Percentiles rank a stretch among this genome's conserved stretches.
phyloP scores from a whole-genome alignment of 2,797 vertebrate genomes.

The Gallinago nigripennis region DNA sequence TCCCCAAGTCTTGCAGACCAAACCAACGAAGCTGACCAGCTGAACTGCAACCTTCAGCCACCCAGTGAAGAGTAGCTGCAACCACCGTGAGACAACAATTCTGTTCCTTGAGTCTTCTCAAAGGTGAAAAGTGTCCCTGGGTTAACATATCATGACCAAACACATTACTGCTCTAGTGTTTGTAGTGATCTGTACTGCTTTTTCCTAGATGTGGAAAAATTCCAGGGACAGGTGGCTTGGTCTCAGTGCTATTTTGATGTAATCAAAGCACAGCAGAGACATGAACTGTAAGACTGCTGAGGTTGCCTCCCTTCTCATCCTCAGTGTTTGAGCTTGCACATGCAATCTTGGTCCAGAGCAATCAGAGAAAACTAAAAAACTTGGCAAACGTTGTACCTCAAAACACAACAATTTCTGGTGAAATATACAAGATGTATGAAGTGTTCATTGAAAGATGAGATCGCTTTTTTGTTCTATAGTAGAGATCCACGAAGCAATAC shows the following conservation, averaged over 20 bases:
- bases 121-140: not conserved
- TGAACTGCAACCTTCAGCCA: not conserved
- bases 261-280: not conserved
- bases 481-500: not conserved
- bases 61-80: not conserved
- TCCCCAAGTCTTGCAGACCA: not conserved
- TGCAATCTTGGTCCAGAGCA: not conserved
- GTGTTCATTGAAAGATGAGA: not conserved
- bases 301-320: not conserved
- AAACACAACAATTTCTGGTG: not conserved
- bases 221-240: not conserved
- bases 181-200: not conserved
- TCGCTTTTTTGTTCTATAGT: not conserved
- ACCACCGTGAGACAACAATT: not conserved
- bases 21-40: not conserved
- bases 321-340: not conserved
- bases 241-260: not conserved
- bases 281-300: not conserved
- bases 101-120: not conserved
- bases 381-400: not conserved
- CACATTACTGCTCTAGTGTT: rapidly evolving
- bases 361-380: not conserved
- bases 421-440: not conserved
- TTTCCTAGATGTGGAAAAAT: not conserved
- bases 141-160: not conserved